Percentiles rank a stretch among this genome's conserved stretches.
Conservation (phyloP, 35 echinoderm and acorn worm genomes). For the Ophioderma brevispina region DNA sequence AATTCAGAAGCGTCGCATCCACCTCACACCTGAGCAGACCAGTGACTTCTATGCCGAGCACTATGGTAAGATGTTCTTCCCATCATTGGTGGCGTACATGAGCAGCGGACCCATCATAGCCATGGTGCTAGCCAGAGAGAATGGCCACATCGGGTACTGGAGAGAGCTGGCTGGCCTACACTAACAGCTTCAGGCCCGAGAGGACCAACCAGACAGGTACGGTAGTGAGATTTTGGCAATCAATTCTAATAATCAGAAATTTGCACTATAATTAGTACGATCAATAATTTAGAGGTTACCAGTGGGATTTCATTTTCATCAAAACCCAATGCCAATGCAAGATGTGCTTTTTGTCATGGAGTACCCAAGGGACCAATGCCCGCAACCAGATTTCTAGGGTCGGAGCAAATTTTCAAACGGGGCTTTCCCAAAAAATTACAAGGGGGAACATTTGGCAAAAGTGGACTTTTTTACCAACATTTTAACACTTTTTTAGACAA, state of each 20-base stretch:
- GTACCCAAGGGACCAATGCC: no score
- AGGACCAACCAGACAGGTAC: constrained; percentile 97
- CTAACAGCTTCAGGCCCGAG: constrained; percentile 89
- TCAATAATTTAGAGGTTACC: no score
- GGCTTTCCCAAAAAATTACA: no score
- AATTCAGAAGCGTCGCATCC: constrained; percentile 93
- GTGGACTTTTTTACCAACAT: no score
- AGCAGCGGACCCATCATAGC: constrained; percentile 98
- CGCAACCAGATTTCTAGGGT: no score
- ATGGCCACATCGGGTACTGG: constrained; percentile 91
- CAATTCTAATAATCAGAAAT: neutral
- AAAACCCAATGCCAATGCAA: no score
- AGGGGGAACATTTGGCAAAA: no score
- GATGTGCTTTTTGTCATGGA: no score
- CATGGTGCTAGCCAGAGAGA: constrained; percentile 95
- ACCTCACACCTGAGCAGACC: constrained; percentile 97
- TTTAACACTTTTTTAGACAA: no score
- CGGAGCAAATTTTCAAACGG: no score
- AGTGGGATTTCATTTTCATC: no score
- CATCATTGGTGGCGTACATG: constrained; percentile 98
- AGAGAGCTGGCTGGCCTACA: constrained; percentile 91
- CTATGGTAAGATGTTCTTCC: constrained; percentile 99
- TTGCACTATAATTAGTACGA: no score
- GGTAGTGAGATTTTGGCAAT: neutral
- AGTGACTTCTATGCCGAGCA: constrained; percentile 99